Evolutionary conservation across 2,113 vertebrate genomes (phyloP).

Genomic region (Albula glossodonta): DNA sequence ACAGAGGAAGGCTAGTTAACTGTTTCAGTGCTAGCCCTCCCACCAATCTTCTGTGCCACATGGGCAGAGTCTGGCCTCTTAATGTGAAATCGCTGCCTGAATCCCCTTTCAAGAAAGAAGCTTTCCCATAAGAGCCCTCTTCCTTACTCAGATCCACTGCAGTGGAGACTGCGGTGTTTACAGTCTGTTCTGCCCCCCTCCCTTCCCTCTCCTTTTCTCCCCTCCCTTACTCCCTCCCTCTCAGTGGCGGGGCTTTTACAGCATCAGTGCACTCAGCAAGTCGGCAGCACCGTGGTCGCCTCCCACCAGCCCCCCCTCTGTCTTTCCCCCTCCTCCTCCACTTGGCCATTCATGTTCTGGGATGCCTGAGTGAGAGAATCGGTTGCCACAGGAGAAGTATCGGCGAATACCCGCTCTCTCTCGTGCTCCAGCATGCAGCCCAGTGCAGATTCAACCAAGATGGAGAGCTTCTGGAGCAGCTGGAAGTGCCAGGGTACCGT

Average conservation of each 20-base stretch:
- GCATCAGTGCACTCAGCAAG: slow-evolving; percentile 68
- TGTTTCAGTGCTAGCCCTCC: slow-evolving; percentile 34
- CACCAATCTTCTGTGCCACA: slow-evolving; percentile 7
- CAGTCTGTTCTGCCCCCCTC: slow-evolving; percentile 66
- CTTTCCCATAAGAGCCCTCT: slow-evolving; percentile 55
- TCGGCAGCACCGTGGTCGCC: slow-evolving; percentile 46
- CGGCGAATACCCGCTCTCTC: slow-evolving; percentile 51
- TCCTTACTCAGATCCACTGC: slow-evolving; percentile 81
- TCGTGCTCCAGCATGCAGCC: slow-evolving; percentile 85
- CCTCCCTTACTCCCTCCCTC: slow-evolving; percentile 18
- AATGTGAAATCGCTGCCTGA: slow-evolving; percentile 58
- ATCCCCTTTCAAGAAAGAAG: slow-evolving; percentile 63
- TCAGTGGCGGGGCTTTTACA: slow-evolving; percentile 61
- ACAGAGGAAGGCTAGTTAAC: slow-evolving; percentile 39
- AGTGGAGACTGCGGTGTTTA: slow-evolving; percentile 82
- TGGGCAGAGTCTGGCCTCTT: slow-evolving; percentile 44
- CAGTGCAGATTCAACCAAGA: slow-evolving; percentile 87
- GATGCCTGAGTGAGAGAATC: slow-evolving; percentile 74
- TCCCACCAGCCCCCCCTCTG: slow-evolving; percentile 38
- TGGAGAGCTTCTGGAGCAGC: slow-evolving; percentile 93
- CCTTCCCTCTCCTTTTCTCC: slow-evolving; percentile 28
- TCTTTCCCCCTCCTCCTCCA: slow-evolving; percentile 37
- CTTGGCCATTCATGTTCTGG: slow-evolving; percentile 50
- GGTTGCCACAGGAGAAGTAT: slow-evolving; percentile 56
- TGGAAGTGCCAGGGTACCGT: slow-evolving; percentile 96